Percentiles rank a stretch among this genome's conserved stretches.
Evolutionary conservation across 2,113 vertebrate genomes (phyloP).

Genomic region (Balaeniceps rex): DNA sequence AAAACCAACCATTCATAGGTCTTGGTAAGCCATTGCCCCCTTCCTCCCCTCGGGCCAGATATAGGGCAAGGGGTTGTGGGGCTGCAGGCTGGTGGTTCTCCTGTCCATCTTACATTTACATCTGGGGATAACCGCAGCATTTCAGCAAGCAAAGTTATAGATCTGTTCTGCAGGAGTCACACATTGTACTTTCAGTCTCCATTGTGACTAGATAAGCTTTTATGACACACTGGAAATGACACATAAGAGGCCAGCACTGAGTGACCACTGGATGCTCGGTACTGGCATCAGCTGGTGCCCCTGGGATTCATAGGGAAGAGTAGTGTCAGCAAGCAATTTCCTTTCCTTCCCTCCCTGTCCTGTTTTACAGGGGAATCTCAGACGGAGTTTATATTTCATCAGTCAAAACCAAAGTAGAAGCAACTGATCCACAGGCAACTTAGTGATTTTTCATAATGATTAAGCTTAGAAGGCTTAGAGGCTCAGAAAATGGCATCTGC

Average conservation of each 20-base stretch:
- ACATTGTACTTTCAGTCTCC: not conserved
- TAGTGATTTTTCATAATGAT: not conserved
- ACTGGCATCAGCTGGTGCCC: not conserved
- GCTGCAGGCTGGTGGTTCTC: not conserved
- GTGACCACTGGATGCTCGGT: too few species aligned
- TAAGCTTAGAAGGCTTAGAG: not conserved
- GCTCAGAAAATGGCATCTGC: not conserved
- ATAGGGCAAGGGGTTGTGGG: not conserved
- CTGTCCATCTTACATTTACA: not conserved
- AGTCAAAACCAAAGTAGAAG: not conserved
- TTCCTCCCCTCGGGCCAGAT: not conserved
- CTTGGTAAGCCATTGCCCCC: not conserved
- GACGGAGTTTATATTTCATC: not conserved
- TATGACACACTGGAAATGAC: not conserved
- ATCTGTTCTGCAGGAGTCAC: not conserved
- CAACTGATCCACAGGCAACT: not conserved
- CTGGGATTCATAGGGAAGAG: not conserved
- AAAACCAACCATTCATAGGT: too few species aligned
- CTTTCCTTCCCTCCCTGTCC: not conserved
- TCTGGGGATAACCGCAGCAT: not conserved
- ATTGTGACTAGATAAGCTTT: not conserved
- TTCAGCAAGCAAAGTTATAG: not conserved
- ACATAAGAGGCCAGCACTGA: not conserved
- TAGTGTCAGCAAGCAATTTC: not conserved
- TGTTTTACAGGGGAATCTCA: not conserved